Conservation (phyloP, 2,888 invertebrate species). For the Colletes collaris region DNA sequence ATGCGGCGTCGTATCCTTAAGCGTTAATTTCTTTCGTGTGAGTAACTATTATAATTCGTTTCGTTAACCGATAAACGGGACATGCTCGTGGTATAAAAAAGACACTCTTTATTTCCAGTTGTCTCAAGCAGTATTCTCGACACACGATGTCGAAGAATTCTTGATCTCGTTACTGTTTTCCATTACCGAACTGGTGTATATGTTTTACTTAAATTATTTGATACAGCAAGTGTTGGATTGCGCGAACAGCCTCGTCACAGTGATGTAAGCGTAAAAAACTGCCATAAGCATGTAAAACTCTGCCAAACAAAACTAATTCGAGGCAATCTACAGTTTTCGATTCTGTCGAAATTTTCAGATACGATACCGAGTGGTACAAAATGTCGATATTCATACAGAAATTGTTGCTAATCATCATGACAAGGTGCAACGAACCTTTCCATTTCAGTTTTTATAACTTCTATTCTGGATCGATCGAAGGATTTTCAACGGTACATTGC, state of each 20-base stretch:
- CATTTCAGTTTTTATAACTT: constrained; percentile 10
- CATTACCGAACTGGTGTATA: not conserved
- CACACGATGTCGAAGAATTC: not conserved
- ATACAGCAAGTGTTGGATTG: not conserved
- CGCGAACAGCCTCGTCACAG: not conserved
- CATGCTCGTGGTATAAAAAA: not conserved
- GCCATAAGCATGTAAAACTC: no score
- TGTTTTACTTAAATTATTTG: not conserved
- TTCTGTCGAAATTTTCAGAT: constrained; percentile 18
- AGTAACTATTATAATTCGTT: not conserved
- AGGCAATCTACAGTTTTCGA: no score
- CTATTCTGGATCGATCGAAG: constrained; percentile 22
- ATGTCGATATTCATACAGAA: constrained; percentile 27
- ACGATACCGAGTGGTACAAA: constrained; percentile 36
- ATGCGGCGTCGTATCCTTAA: not conserved
- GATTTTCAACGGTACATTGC: not conserved
- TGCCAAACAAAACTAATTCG: no score
- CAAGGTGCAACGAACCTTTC: constrained; percentile 22
- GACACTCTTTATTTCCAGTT: not conserved
- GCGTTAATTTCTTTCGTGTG: not conserved
- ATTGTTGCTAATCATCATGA: constrained; percentile 35
- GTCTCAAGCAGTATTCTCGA: not conserved
- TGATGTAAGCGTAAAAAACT: not conserved
- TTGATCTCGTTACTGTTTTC: not conserved
- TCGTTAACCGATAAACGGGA: no score